Base-by-base conservation (phyloP, 2,888 invertebrate species). In the Zootermopsis nevadensis region DNA sequence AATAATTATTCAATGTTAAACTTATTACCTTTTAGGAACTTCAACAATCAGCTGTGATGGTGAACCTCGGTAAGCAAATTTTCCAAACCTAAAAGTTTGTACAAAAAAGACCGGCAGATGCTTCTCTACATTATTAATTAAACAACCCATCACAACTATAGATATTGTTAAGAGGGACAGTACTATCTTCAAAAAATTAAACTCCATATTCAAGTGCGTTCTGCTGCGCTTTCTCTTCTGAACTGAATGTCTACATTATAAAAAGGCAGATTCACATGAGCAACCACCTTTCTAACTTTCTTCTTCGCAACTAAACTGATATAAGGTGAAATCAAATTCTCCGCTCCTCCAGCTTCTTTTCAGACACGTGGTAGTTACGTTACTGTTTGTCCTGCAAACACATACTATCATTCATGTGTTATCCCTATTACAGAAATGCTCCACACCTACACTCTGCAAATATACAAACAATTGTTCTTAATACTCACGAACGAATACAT, bases 41-140 rank as follows among this genome's bases (percentile, higher is more conserved):
- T 96, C 94, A 30, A 93, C 38, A 33, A 88, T 87, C 0, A 92
- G 19, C 24, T 69, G 67, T 10, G 83, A 83, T 66, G 83, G 84
- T 72, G 42, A 84, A 76, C 92, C 92, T 86, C 91, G 92, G 85
- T 92, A 91, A 0, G 93, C 91, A 87, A 93, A 94, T 89, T 95
- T 95, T 24, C 96, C 96, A 89, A 95, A 96, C 35, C 93, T 92
- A 88, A 93, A 94, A 0, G 91, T 90, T 88, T 94, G 94, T 38
- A 91, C 91, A 8, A 96, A 89, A 85, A 92, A 91, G 0, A 89
- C 89, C 2, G 96, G 96, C 76, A 96, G 87, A 88, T 93, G 90
- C 79, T 92, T 90, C 88, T 95, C 95, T 84, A 93, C 91, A 84
- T 91, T 90, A 88, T 93, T 93, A 38, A 96, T 91, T 74, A 95